Base-by-base conservation (phyloP, 2,113 vertebrate genomes). In the Burhinus oedicnemus region DNA sequence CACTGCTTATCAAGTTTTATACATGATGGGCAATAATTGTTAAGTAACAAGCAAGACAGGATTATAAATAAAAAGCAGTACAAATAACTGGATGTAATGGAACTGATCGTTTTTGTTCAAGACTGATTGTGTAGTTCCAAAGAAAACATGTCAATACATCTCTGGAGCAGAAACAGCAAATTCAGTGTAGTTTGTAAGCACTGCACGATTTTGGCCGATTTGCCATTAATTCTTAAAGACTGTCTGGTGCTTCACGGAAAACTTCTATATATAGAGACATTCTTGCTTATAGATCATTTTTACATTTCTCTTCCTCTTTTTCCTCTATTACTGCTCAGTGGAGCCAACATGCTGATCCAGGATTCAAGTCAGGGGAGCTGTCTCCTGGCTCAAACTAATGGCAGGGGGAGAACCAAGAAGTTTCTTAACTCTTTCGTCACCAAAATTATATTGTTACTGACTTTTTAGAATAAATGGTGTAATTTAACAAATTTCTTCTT, bases 291-390 rank as follows among this genome's bases (percentile, higher is more conserved):
- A 94, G 85, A 97, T 97, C 45, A 84, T 47, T 95, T 96, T 82
- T 92, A 76, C 90, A 89, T 97, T 95, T 95, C n/a, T 95, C 88
- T 94, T 95, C 86, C 84, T 91, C 77, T 70, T 96, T 95, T 94
- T 93, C 87, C 93, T 87, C 82, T 94, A 55, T 80, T 94, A 74
- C 81, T 83, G 78, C 71, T 96, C 82, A 80, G 55, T 64, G 79
- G 25, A 97, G 97, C 97, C 96, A 97, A 96, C 26, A 55, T 0
- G 14, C 84, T 95, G 95, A 97, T 97, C 94, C 96, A 97, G 95
- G 71, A 97, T 60, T 90, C 91, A 97, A 97, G 91, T 94, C 94
- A 95, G 72, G 77, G 76, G 83, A 97, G 77, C 83, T 76, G 82
- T 88, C 91, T 96, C 75, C 64, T 96, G 94, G 89, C 96, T 96